These are phyloP conservation scores for Enteromius unitaeniatus DNA, from an alignment of 2,797 vertebrate genomes.

Conservation along the genomic window DNA sequence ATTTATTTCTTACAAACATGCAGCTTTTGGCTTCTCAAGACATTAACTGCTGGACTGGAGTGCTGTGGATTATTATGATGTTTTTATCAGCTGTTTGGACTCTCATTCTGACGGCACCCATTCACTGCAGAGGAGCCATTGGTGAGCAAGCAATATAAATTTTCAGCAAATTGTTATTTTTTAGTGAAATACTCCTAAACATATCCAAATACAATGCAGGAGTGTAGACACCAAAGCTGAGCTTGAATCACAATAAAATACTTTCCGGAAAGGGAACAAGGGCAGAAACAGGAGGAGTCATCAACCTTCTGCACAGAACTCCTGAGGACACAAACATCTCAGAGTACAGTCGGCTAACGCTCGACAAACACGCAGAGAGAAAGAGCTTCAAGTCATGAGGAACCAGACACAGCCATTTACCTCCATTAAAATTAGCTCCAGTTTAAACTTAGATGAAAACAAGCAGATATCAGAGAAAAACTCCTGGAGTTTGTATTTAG, in stretches of 20 bases:
- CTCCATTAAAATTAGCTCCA: background rate
- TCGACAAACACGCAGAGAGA: background rate
- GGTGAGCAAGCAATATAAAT: background rate
- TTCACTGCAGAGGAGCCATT: background rate
- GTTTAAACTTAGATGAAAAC: background rate
- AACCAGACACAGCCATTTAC: background rate
- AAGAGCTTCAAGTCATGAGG: conserved; percentile 2
- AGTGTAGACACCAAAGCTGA: background rate
- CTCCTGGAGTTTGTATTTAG: background rate
- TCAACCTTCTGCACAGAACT: background rate
- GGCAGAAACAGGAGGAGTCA: background rate
- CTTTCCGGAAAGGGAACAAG: background rate
- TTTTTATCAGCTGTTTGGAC: conserved; percentile 1
- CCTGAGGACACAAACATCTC: background rate
- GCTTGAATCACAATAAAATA: background rate
- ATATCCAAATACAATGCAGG: background rate
- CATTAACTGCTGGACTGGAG: background rate
- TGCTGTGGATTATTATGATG: background rate
- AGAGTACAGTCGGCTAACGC: background rate
- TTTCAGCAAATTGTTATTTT: background rate
- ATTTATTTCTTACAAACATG: background rate
- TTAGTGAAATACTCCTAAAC: background rate
- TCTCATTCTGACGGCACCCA: background rate
- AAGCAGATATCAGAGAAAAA: background rate
- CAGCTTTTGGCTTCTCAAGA: background rate